These are phyloP conservation scores for Etheostoma nigrum DNA, from an alignment of 2,797 vertebrate species.

Conservation along the genomic window DNA sequence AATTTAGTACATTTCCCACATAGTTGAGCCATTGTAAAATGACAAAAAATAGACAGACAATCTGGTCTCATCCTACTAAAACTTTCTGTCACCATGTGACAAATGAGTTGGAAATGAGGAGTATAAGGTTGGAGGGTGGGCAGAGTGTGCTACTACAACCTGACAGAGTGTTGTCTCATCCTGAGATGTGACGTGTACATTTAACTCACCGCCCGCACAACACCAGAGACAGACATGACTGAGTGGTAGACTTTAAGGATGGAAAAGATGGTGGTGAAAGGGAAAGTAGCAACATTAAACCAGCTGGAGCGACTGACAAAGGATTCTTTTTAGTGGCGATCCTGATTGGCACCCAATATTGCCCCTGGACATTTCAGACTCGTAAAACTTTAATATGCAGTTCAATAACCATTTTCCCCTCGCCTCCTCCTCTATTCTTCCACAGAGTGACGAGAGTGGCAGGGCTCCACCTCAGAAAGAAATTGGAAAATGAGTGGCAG, in stretches of 20 bases:
- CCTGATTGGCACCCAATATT: conserved; percentile 60
- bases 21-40: conserved; percentile 28
- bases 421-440: conserved; percentile 47
- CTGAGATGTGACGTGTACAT: conserved; percentile 42
- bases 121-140: conserved; percentile 17
- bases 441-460: conserved; percentile 50
- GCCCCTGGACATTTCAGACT: conserved; percentile 61
- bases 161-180: conserved; percentile 50
- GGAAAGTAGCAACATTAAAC: conserved; percentile 55
- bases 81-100: conserved; percentile 36
- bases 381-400: conserved; percentile 61
- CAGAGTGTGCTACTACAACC: conserved; percentile 29
- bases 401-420: conserved; percentile 56
- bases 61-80: conserved; percentile 14
- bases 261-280: conserved; percentile 61
- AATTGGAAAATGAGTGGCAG: conserved; percentile 55
- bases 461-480: conserved; percentile 38
- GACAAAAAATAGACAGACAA: conserved; percentile 6
- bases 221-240: conserved; percentile 56
- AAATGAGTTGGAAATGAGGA: conserved; percentile 21
- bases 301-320: conserved; percentile 63
- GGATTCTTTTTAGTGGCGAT: conserved; percentile 64
- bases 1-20: conserved; percentile 21
- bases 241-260: conserved; percentile 44
- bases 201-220: conserved; percentile 40